Conservation (phyloP, 2,797 vertebrate species). For the Benthosema pterotum region DNA sequence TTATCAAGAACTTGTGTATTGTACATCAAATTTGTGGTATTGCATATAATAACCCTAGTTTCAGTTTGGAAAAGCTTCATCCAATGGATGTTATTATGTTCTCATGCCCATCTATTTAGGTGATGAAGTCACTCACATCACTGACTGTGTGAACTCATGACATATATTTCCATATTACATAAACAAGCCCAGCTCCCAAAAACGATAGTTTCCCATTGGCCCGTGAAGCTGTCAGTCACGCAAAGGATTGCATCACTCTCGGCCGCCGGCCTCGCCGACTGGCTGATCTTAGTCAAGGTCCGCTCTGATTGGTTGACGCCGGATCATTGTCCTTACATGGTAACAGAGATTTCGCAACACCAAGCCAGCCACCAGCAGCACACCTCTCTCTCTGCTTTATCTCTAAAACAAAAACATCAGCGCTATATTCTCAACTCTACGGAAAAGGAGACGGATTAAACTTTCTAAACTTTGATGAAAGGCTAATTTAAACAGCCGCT, state of each 20-base stretch:
- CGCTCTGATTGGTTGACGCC: conserved; percentile 64
- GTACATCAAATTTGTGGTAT: no score
- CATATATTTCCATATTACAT: conserved; percentile 56
- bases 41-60: no score
- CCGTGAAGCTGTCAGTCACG: conserved; percentile 33
- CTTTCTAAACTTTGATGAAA: conserved; percentile 27
- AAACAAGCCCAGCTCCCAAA: conserved; percentile 51
- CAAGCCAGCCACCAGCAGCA: conserved; percentile 20
- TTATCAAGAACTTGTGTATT: no score
- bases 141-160: conserved; percentile 47
- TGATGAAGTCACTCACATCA: conserved; percentile 61
- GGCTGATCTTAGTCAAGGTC: conserved; percentile 37
- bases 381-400: conserved; percentile 49
- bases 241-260: conserved; percentile 65
- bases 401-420: conserved; percentile 83
- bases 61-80: no score
- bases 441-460: conserved; percentile 17
- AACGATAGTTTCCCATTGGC: conserved; percentile 53
- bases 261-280: conserved; percentile 49
- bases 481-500: conserved; percentile 19
- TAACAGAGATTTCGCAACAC: conserved; percentile 84
- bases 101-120: no score
- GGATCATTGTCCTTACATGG: conserved; percentile 79
- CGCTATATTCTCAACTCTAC: conserved; percentile 48
- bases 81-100: no score